Evolutionary conservation across 2,113 vertebrate genomes (phyloP), one percentile per base, ranked within the genome.

Genomic region (Thinocorus orbignyianus): DNA sequence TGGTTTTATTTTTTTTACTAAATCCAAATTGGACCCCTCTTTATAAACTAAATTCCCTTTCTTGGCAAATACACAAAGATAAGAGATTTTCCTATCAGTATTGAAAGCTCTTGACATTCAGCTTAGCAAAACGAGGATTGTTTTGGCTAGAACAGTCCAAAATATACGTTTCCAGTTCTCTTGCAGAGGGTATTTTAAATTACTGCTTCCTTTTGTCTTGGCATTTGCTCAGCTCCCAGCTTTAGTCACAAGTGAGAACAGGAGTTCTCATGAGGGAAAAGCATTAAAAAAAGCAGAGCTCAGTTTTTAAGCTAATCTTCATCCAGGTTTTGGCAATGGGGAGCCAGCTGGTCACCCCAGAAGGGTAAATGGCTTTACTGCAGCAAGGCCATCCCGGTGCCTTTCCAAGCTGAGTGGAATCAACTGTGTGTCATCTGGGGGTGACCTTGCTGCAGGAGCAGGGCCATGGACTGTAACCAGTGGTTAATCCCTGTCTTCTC

Each of bases 351-450:
- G n/a, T 73, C n/a, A 14, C 20, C 19, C 41, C 2, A 3, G 78
- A 51, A 86, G 30, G 60, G 26, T 93, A 83, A 44, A 52, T 0
- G 4, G 20, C 46, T 71, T 93, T n/a, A 49, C 25, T 30, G 10
- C 44, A 54, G 15, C 1, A 4, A 46, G n/a, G 18, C 35, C 31
- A 44, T 39, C 41, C 51, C 33, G 31, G 10, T 66, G 46, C 30
- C 60, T 78, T 84, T 66, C 46, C 60, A 88, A 72, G 44, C n/a
- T 66, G 64, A 73, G 42, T 11, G 2, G 23, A 57, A 37, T 24
- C 35, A 37, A 16, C 22, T 0, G 0, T 49, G 41, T 62, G 17
- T 51, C 18, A 8, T 12, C 42, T 39, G 48, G 8, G 31, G 6
- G 7, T 54, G 46, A 91, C 46, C 28, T 64, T 3, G 0, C 51